Evolutionary conservation across 1,140 invertebrate species (phyloP).

Genomic region (Sipha flava): DNA sequence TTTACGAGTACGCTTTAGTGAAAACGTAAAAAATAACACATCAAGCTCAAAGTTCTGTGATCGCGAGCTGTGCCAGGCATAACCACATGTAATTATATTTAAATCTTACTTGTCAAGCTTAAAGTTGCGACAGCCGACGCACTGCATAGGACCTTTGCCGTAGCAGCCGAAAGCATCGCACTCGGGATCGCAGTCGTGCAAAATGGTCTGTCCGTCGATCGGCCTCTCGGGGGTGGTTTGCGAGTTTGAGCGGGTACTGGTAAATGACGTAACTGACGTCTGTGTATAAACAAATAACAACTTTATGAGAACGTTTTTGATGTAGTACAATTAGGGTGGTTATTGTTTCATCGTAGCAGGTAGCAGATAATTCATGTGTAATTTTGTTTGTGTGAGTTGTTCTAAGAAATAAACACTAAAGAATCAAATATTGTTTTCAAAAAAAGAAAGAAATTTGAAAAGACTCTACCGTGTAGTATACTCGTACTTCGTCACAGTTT

Average conservation of each 20-base stretch:
- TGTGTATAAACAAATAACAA: neutral
- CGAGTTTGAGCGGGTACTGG: conserved; percentile 41
- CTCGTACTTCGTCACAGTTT: too few species aligned
- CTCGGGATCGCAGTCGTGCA: conserved; percentile 70
- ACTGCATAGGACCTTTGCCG: conserved; percentile 68
- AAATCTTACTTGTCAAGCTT: conserved; percentile 62
- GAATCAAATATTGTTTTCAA: neutral
- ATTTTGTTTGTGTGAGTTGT: too few species aligned
- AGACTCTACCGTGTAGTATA: too few species aligned
- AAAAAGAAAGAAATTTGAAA: neutral
- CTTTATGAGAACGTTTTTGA: neutral
- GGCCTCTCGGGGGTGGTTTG: conserved; percentile 39
- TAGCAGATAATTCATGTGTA: too few species aligned
- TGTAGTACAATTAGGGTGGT: too few species aligned
- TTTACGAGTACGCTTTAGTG: too few species aligned
- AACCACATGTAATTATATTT: neutral
- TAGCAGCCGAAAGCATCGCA: conserved; percentile 74
- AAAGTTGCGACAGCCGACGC: conserved; percentile 68
- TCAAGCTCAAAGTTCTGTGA: too few species aligned
- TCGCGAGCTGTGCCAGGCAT: too few species aligned
- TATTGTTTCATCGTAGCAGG: too few species aligned
- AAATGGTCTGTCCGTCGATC: conserved; percentile 49
- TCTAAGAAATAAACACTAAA: neutral
- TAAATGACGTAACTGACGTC: conserved; percentile 5
- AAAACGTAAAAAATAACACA: too few species aligned